Conservation (phyloP, 1,140 invertebrate species). For the Leptopilina clavipes region DNA sequence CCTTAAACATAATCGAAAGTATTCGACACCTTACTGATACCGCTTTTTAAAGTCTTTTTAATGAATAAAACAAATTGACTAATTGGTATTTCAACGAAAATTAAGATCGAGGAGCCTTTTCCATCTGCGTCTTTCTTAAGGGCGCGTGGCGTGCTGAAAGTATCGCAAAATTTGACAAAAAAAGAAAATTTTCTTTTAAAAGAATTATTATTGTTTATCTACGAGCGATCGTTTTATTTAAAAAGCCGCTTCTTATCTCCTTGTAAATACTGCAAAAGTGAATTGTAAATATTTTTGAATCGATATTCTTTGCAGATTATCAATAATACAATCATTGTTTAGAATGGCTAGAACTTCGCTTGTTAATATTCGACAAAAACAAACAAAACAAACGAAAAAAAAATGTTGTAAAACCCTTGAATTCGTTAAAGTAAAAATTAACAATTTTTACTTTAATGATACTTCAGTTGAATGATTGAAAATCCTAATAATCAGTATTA, state of each 20-base stretch:
- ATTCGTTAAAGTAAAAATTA: too few species aligned
- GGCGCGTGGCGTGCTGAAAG: conserved; percentile 23
- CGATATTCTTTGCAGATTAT: conserved; percentile 23
- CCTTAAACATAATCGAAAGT: conserved; percentile 15
- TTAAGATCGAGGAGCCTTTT: conserved; percentile 7
- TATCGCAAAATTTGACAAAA: conserved; percentile 2
- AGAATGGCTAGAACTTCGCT: conserved; percentile 26
- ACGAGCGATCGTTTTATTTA: neutral
- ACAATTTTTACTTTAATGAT: neutral
- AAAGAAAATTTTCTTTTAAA: neutral
- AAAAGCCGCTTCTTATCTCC: conserved; percentile 10
- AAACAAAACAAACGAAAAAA: too few species aligned
- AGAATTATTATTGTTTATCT: neutral
- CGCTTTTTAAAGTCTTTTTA: conserved; percentile 16
- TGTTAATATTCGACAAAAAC: neutral
- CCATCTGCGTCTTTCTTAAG: conserved; percentile 2
- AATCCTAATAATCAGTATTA: conserved; percentile 18
- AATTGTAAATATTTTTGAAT: conserved; percentile 25
- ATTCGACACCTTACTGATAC: conserved; percentile 28
- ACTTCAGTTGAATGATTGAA: neutral
- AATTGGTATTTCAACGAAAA: conserved; percentile 34
- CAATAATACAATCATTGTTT: conserved; percentile 32
- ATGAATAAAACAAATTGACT: neutral
- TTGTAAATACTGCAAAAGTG: conserved; percentile 26
- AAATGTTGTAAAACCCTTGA: neutral